Conservation (phyloP, 1,140 invertebrate species). For the Drosophila insularis region DNA sequence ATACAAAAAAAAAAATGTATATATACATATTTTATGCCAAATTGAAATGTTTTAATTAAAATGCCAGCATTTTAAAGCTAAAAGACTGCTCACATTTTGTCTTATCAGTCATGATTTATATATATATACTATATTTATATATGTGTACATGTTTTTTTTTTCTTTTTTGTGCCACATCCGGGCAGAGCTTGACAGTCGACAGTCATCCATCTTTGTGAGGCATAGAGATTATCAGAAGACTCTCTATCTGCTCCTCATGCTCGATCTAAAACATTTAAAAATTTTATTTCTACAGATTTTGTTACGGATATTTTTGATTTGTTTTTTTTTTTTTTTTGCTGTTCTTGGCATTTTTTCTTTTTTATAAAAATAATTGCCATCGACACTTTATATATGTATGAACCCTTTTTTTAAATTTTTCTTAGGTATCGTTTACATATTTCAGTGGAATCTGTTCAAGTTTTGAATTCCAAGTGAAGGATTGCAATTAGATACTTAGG, state of each 20-base stretch:
- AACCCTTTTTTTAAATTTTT: neutral
- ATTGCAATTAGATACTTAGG: constrained; percentile 59
- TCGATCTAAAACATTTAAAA: constrained; percentile 18
- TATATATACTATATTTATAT: constrained; percentile 27
- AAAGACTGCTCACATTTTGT: constrained; percentile 31
- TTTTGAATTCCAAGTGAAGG: constrained; percentile 26
- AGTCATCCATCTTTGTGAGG: constrained; percentile 45
- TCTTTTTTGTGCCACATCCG: constrained; percentile 71
- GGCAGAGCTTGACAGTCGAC: constrained; percentile 47
- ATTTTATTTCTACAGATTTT: constrained; percentile 6
- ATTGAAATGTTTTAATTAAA: constrained; percentile 74
- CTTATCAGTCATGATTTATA: constrained; percentile 72
- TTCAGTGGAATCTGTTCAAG: constrained; percentile 50
- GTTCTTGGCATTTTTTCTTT: constrained; percentile 51
- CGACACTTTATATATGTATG: neutral
- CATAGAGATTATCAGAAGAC: constrained; percentile 55
- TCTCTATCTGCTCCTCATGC: neutral
- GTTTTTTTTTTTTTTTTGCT: constrained; percentile 32
- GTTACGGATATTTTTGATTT: neutral
- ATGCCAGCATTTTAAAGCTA: constrained; percentile 29
- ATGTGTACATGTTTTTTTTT: constrained; percentile 38
- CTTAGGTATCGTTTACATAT: constrained; percentile 52
- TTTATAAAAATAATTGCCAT: constrained; percentile 5
- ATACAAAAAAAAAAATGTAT: neutral
- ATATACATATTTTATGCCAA: constrained; percentile 66